phyloP scores from a whole-genome alignment of 2,888 invertebrate species.

The Carabus problematicus region DNA sequence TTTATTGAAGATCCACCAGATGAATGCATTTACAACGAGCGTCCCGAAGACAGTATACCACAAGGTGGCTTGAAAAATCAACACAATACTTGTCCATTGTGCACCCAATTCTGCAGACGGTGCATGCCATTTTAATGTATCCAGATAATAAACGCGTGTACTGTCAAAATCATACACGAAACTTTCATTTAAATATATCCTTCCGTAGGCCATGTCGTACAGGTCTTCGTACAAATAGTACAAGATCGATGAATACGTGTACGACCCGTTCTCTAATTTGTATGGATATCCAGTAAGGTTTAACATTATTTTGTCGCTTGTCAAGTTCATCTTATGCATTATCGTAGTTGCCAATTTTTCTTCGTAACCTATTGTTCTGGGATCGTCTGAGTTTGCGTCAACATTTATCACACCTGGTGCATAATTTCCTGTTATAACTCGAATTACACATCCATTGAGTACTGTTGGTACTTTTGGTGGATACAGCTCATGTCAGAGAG shows the following conservation, averaged over 20 bases:
- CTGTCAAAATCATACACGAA: background rate
- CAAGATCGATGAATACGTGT: too few relatives aligned
- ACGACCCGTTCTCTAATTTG: too few relatives aligned
- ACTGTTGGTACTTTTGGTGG: background rate
- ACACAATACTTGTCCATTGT: background rate
- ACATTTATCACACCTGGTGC: background rate
- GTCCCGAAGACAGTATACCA: background rate
- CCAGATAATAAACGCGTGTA: background rate
- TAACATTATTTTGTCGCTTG: background rate
- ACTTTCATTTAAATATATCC: background rate
- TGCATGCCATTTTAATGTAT: background rate
- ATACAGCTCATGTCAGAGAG: background rate
- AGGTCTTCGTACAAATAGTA: background rate
- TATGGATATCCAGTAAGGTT: too few relatives aligned
- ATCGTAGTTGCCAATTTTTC: too few relatives aligned
- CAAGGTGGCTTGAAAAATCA: background rate
- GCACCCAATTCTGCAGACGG: background rate
- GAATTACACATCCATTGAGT: background rate
- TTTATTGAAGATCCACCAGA: background rate
- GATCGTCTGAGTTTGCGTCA: background rate
- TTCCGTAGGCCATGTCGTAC: background rate
- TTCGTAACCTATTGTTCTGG: background rate
- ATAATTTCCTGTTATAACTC: background rate
- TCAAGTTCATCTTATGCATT: background rate
- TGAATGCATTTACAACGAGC: background rate